Base-by-base conservation (phyloP, 2,113 vertebrate species). In the Macrotus californicus region DNA sequence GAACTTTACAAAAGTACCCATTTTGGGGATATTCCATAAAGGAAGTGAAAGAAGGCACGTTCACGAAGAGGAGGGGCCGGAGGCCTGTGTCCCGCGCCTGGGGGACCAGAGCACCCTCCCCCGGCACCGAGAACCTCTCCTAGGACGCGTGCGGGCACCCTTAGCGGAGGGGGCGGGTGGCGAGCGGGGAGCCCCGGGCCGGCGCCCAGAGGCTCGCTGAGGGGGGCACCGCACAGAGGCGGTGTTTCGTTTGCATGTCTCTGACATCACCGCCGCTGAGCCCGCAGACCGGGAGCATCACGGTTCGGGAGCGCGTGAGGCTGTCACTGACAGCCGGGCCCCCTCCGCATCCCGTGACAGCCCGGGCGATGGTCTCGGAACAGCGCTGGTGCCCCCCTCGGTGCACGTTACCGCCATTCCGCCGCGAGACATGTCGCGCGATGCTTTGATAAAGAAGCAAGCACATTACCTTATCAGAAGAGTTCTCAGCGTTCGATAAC, bases 111-210 rank as follows among this genome's bases (percentile, higher is more conserved):
- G 12, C 69, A 15, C 9, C 19, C 29, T 26, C 39, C 39, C n/a
- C 31, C 1, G 1, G n/a, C 18, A 5, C 46, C 6, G 1, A 16
- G 34, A 9, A 26, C 64, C 9, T 19, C 41, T 14, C 13, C 50
- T 2, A 16, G 67, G 2, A 7, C 21, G 3, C 0, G 2, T 2
- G 4, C 0, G 6, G 0, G 18, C n/a, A 1, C 34, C 50, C 66
- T 26, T 0, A 12, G 59, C 4, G 59, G 59, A 2, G 15, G 52
- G 0, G 19, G 5, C 3, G 8, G 46, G 29, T 9, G 19, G 39
- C 3, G 10, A 31, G 13, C 0, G 31, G 11, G 31, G 31, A 43
- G 7, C 31, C 18, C 15, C 0, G 0, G 48, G 21, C 50, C 9
- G 14, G 46, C 0, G 9, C 34, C 41, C 24, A 39, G 67, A 70